Percentiles rank a stretch among this genome's conserved stretches.
Conservation (phyloP, 2,888 invertebrate species). For the Pycnomerus fuliginosus region DNA sequence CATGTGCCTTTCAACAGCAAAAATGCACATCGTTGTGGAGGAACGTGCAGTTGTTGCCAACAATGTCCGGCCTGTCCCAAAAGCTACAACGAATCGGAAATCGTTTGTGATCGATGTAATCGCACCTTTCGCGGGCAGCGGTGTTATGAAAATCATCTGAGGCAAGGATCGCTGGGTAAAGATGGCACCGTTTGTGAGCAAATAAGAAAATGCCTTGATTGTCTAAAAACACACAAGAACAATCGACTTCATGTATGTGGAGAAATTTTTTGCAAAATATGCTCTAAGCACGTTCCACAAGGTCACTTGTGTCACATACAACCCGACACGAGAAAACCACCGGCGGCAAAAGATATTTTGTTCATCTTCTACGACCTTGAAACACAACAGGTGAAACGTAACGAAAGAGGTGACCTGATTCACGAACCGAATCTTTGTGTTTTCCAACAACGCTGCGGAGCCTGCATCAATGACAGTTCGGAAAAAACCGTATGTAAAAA, state of each 20-base stretch:
- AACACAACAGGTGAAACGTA: not conserved
- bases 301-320: not conserved
- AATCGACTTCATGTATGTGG: not conserved
- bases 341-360: not conserved
- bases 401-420: not conserved
- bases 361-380: not conserved
- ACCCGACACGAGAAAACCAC: not conserved
- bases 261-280: not conserved
- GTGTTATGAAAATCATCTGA: not conserved
- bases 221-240: not conserved
- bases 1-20: not conserved
- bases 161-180: no score
- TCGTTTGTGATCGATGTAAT: not conserved
- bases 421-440: not conserved
- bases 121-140: not conserved
- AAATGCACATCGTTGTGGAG: not conserved
- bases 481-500: not conserved
- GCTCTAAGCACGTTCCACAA: not conserved
- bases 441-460: not conserved
- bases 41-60: not conserved
- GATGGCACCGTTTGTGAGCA: not conserved
- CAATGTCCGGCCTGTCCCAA: not conserved
- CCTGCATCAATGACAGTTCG: not conserved
- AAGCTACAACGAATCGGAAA: not conserved
- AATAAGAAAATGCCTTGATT: not conserved